Conservation (phyloP, 2,797 vertebrate species). For the Myotis findleyi region DNA sequence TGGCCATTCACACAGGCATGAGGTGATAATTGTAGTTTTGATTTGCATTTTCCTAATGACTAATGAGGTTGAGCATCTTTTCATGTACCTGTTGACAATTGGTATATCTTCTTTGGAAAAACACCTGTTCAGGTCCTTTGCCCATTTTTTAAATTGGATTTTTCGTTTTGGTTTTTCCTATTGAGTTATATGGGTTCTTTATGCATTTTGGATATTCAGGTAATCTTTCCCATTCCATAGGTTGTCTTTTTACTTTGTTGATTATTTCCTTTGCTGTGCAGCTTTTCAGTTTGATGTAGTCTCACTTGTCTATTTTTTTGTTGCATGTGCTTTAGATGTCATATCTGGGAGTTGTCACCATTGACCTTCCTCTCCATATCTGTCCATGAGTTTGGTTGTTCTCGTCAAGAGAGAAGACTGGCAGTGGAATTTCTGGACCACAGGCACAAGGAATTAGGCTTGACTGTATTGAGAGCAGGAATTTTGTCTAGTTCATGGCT, state of each 20-base stretch:
- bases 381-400: background rate
- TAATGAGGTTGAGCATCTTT: background rate
- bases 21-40: background rate
- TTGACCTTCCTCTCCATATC: background rate
- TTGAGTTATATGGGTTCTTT: background rate
- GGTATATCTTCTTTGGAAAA: background rate
- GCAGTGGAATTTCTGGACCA: background rate
- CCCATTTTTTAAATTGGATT: background rate
- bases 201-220: background rate
- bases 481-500: conserved; percentile 12
- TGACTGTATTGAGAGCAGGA: background rate
- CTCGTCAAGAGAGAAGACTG: background rate
- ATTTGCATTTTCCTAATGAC: background rate
- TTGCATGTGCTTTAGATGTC: background rate
- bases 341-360: background rate
- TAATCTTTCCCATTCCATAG: background rate
- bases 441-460: background rate
- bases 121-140: background rate
- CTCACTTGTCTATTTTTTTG: background rate
- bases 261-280: background rate
- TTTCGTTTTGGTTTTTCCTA: background rate
- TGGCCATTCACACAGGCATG: background rate
- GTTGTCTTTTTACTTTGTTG: background rate
- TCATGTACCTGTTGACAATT: background rate
- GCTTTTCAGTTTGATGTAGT: background rate